phyloP scores from a whole-genome alignment of 2,113 vertebrate species.

The Parotia lawesii region DNA sequence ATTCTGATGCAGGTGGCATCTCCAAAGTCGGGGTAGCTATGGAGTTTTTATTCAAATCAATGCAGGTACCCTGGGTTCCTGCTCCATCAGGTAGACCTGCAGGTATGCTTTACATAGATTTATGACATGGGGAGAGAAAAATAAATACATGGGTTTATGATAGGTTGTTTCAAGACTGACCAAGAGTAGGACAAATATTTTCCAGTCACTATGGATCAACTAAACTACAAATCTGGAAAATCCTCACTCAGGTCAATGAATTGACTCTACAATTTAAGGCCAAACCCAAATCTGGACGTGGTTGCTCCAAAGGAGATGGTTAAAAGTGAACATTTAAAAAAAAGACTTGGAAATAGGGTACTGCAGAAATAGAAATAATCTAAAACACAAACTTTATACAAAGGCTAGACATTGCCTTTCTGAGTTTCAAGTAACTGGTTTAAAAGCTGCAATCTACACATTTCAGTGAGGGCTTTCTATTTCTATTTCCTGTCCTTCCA shows the following conservation, averaged over 20 bases:
- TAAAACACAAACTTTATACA: not conserved
- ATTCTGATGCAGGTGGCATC: not conserved
- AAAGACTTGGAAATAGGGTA: not conserved
- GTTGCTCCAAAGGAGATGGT: not conserved
- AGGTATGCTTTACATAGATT: conserved; percentile 24
- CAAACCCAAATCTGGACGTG: not conserved
- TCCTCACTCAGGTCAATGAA: not conserved
- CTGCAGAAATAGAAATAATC: not conserved
- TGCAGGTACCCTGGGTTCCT: not conserved
- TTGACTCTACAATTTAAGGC: not conserved
- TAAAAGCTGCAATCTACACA: not conserved
- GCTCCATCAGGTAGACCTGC: conserved; percentile 11
- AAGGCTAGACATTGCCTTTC: not conserved
- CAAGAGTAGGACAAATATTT: not conserved
- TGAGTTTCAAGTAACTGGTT: not conserved
- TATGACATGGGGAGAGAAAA: not conserved
- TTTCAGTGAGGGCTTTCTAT: not conserved
- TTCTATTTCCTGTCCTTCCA: not conserved
- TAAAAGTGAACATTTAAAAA: not conserved
- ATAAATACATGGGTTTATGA: not conserved
- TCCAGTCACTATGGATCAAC: not conserved
- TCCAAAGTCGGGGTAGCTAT: not conserved
- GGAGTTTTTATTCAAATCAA: not conserved
- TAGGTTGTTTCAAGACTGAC: not conserved
- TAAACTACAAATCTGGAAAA: not conserved